phyloP scores from a whole-genome alignment of 2,113 vertebrate species.

The Brienomyrus brachyistius region DNA sequence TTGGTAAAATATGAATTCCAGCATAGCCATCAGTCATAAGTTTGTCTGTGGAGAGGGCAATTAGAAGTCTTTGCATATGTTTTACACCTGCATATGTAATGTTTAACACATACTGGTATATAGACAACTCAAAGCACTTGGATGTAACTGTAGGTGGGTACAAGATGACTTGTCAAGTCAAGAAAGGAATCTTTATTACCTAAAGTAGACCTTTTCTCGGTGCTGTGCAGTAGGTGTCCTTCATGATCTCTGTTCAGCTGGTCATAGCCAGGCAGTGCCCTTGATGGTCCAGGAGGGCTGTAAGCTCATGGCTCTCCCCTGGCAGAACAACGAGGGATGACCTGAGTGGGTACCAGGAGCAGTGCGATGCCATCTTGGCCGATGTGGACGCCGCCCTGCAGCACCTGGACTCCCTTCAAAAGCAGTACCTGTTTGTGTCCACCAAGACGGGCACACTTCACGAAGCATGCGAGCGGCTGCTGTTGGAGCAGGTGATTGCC shows the following conservation, averaged over 20 bases:
- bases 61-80: background rate
- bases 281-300: background rate
- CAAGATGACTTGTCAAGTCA: background rate
- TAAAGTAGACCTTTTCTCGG: background rate
- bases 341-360: conserved; percentile 87
- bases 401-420: conserved; percentile 86
- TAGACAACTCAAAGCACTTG: background rate
- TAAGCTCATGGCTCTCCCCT: conserved; percentile 28
- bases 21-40: background rate
- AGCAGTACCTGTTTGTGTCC: conserved; percentile 95
- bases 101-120: background rate
- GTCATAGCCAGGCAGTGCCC: background rate
- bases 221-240: background rate
- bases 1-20: background rate
- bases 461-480: conserved; percentile 90
- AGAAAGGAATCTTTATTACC: background rate
- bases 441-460: conserved; percentile 91
- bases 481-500: conserved; percentile 85
- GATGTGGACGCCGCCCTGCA: conserved; percentile 84
- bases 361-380: conserved; percentile 84
- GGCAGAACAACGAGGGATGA: conserved; percentile 83
- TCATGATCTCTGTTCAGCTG: background rate
- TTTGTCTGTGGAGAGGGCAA: background rate
- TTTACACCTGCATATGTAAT: background rate
- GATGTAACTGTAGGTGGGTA: background rate